These are phyloP conservation scores for Caenorhabditis uteleia DNA, from an alignment of 2,888 invertebrate species.

Conservation along the genomic window DNA sequence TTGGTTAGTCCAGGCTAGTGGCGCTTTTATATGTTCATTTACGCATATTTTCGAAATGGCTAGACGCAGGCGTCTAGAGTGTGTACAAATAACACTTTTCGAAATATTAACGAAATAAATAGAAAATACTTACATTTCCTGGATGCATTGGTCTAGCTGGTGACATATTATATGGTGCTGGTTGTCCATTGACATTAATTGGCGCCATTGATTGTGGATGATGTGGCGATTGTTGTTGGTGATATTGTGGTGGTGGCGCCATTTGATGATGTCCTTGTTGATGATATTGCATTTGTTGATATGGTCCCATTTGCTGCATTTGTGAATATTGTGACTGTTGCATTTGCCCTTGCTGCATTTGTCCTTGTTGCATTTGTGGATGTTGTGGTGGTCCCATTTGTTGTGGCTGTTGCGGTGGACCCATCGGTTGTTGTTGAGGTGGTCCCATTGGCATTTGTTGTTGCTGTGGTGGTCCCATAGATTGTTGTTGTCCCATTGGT, in stretches of 20 bases:
- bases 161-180: too few species aligned
- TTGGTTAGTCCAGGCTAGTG: too few species aligned
- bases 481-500: neutral
- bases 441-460: neutral
- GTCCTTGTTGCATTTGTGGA: neutral
- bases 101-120: neutral
- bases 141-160: conserved; percentile 6
- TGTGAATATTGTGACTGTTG: neutral
- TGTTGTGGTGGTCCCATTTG: too few species aligned
- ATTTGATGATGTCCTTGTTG: neutral
- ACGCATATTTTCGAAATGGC: too few species aligned
- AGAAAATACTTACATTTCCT: conserved; percentile 7
- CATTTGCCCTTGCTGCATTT: neutral
- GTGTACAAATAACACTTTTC: too few species aligned
- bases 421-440: too few species aligned
- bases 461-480: conserved; percentile 1
- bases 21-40: too few species aligned
- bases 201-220: too few species aligned
- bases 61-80: too few species aligned
- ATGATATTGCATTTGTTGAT: conserved; percentile 9
- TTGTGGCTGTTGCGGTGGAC: neutral
- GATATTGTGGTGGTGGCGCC: conserved; percentile 1
- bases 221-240: neutral
- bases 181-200: too few species aligned
- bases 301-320: neutral